Conservation (phyloP, 2,888 invertebrate species). For the Brenthis hecate region DNA sequence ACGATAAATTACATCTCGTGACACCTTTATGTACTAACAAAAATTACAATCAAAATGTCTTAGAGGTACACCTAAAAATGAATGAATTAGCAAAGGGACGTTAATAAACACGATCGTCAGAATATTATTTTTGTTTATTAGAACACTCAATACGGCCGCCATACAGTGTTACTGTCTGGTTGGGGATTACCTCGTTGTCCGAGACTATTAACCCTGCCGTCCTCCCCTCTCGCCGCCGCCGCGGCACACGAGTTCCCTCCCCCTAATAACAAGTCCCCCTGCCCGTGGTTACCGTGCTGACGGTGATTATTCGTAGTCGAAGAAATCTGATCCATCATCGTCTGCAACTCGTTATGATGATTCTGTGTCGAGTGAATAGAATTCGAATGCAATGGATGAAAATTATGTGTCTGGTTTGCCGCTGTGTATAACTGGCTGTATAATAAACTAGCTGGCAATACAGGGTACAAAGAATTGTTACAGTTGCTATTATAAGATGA, state of each 20-base stretch:
- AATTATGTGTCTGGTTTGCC: constrained; percentile 88
- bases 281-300: constrained; percentile 71
- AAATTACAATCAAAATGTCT: too few species aligned
- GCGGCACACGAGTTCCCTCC: constrained; percentile 82
- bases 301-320: constrained; percentile 84
- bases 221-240: constrained; percentile 80
- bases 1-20: not conserved
- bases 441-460: constrained; percentile 90
- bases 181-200: constrained; percentile 84
- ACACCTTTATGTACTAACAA: too few species aligned
- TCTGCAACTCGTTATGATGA: constrained; percentile 87
- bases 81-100: constrained; percentile 7
- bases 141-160: constrained; percentile 87
- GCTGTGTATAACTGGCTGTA: constrained; percentile 93
- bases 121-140: constrained; percentile 15
- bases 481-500: constrained; percentile 84
- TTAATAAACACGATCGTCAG: constrained; percentile 11
- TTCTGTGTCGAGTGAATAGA: constrained; percentile 84
- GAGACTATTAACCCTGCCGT: constrained; percentile 80
- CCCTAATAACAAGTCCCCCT: constrained; percentile 76
- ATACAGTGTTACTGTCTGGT: constrained; percentile 86
- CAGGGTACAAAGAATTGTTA: constrained; percentile 89
- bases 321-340: constrained; percentile 89
- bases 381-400: constrained; percentile 86
- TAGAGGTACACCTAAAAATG: too few species aligned